phyloP scores from a whole-genome alignment of 2,797 vertebrate genomes.

The Alcedo quadribrachys region DNA sequence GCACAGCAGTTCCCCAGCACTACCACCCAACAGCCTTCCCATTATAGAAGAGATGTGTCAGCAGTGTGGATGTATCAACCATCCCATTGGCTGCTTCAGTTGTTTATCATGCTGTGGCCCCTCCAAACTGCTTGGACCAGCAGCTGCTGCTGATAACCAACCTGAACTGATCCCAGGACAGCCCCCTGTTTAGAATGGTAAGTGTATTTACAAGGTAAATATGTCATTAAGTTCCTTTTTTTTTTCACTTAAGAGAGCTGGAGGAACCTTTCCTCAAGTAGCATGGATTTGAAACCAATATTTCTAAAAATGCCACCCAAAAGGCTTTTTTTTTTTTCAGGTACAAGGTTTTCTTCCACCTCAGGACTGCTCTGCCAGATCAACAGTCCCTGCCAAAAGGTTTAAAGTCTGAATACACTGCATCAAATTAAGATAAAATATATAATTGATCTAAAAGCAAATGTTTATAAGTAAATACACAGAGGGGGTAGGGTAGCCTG shows the following conservation, averaged over 20 bases:
- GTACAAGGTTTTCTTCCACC: background rate
- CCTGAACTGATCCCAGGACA: no score
- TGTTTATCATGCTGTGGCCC: no score
- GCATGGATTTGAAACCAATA: background rate
- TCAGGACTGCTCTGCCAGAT: background rate
- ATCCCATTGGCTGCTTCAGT: no score
- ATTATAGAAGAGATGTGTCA: no score
- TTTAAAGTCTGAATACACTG: background rate
- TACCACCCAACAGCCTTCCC: no score
- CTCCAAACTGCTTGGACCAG: no score
- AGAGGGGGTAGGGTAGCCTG: background rate
- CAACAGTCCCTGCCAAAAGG: background rate
- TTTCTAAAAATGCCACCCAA: background rate
- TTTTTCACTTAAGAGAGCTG: background rate
- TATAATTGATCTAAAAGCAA: background rate
- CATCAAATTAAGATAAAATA: background rate
- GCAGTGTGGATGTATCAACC: no score
- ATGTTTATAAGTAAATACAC: accelerated
- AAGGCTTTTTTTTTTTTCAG: background rate
- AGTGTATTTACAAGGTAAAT: background rate
- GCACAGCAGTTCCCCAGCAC: no score
- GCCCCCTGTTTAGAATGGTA: background rate
- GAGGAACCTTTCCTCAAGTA: background rate
- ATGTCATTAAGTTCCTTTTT: background rate
- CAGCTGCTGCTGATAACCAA: no score